phyloP scores from a whole-genome alignment of 1,140 invertebrate genomes.

The Heterodera carotae region DNA sequence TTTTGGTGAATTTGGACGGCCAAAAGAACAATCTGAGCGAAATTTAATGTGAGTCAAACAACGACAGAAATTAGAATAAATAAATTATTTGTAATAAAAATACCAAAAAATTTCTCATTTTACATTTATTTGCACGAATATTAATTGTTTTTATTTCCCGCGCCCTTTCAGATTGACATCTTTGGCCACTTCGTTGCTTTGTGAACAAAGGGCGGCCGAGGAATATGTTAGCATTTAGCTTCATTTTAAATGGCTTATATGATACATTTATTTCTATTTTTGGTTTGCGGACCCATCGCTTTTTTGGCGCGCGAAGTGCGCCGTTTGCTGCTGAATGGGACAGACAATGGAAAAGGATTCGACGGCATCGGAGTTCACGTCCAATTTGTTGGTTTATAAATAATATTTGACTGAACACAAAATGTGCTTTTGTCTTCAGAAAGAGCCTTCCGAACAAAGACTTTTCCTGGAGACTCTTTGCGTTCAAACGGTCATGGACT shows the following conservation, averaged over 20 bases:
- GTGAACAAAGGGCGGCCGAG: slow-evolving; percentile 47
- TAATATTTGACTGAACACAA: not conserved
- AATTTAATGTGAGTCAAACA: slow-evolving; percentile 35
- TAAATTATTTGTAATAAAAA: too few species aligned
- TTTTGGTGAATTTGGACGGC: slow-evolving; percentile 43
- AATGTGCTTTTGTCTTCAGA: not conserved
- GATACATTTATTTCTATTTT: slow-evolving; percentile 8
- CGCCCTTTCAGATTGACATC: slow-evolving; percentile 34
- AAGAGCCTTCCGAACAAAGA: slow-evolving; percentile 12
- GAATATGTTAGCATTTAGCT: slow-evolving; percentile 33
- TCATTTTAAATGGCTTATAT: not conserved
- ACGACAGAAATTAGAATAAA: not conserved
- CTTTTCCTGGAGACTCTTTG: slow-evolving; percentile 31
- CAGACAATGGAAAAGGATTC: not conserved
- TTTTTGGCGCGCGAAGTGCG: slow-evolving; percentile 28
- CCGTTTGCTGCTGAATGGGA: slow-evolving; percentile 15
- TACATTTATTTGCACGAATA: not conserved
- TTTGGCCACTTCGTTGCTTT: slow-evolving; percentile 50
- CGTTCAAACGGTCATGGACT: slow-evolving; percentile 30
- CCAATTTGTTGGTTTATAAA: slow-evolving; percentile 17
- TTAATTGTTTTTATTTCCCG: slow-evolving; percentile 4
- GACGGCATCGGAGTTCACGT: slow-evolving; percentile 1
- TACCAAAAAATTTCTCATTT: too few species aligned
- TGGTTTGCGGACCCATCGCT: slow-evolving; percentile 27
- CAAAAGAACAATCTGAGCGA: slow-evolving; percentile 22